Evolutionary conservation across 1,140 invertebrate genomes (phyloP).

Genomic region (Cylas formicarius): DNA sequence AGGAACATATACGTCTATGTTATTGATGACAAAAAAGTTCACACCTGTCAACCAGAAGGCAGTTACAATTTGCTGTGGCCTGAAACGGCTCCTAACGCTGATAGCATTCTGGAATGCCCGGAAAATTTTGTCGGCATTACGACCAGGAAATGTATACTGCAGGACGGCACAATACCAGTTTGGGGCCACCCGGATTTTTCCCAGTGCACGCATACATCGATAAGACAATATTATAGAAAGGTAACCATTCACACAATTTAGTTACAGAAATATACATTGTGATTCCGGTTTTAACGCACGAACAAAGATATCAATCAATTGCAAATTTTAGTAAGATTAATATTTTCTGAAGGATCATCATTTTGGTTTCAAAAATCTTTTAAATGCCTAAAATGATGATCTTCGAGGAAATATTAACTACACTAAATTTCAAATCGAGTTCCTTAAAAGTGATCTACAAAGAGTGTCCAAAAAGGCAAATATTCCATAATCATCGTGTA

Average conservation of each 20-base stretch:
- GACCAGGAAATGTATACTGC: constrained; percentile 50
- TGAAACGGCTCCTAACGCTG: constrained; percentile 53
- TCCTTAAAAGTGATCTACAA: too few species aligned
- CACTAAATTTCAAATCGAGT: too few species aligned
- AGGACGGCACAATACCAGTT: constrained; percentile 52
- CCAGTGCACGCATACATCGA: constrained; percentile 56
- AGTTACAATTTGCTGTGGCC: constrained; percentile 51
- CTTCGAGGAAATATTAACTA: too few species aligned
- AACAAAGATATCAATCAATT: too few species aligned
- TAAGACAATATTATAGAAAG: constrained; percentile 56
- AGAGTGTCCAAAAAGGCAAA: too few species aligned
- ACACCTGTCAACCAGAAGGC: constrained; percentile 47
- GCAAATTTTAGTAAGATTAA: too few species aligned
- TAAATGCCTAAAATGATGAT: too few species aligned
- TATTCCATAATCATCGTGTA: too few species aligned
- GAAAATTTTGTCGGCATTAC: constrained; percentile 45
- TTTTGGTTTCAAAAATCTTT: too few species aligned
- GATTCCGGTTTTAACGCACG: too few species aligned
- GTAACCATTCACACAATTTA: constrained; percentile 47
- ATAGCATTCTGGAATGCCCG: constrained; percentile 54
- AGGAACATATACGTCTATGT: constrained; percentile 55
- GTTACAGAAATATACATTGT: neutral
- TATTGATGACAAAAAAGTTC: constrained; percentile 50
- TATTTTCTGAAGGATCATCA: too few species aligned
- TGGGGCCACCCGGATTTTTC: constrained; percentile 72